Evolutionary conservation across 2,797 vertebrate species (phyloP), one percentile per base, ranked within the genome.

Genomic region (Diglossa cyanea): DNA sequence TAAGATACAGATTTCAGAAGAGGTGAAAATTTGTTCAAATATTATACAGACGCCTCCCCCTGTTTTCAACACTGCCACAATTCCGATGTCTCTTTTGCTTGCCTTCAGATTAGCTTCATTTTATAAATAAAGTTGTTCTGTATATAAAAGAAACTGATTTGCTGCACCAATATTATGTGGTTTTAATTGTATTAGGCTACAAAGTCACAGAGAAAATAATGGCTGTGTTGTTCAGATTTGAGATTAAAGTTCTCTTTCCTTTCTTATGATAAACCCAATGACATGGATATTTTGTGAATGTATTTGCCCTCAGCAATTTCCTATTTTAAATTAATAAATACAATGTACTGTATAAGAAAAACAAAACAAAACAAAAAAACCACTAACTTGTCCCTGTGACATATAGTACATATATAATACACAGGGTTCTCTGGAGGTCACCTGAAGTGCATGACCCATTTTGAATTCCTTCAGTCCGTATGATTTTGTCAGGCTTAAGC

Each of bases 241-340:
- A 80, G 55, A 83, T 82, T 94, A 62, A 80, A 82, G 4, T 82
- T 90, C 40, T 86, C 13, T 75, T 82, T 45, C 33, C 23, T 73
- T 92, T 79, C 55, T 57, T 75, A 61, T 9, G 14, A 72, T 62
- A 91, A 94, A 61, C 33, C 5, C 0, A 86, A 76, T 48, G 65
- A 77, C 73, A 86, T 67, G 62, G 72, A 26, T 94, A 80, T 94
- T 88, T 95, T 79, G 42, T 65, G 63, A 82, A 90, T 53, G 8
- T 62, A 77, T 81, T 92, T 91, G 51, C 79, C 67, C 35, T 74
- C 35, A 79, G 86, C 39, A 73, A 74, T 70, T 86, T 93, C 54
- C 35, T 70, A 87, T 73, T 93, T 71, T n/a, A n/a, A 83, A 91
- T 60, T 72, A 12, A 50, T 51, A 65, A 87, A 53, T 45, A 57